Percentiles rank a stretch among this genome's conserved stretches.
Conservation (phyloP, 2,888 invertebrate species). For the Alviniconcha strummeri region DNA sequence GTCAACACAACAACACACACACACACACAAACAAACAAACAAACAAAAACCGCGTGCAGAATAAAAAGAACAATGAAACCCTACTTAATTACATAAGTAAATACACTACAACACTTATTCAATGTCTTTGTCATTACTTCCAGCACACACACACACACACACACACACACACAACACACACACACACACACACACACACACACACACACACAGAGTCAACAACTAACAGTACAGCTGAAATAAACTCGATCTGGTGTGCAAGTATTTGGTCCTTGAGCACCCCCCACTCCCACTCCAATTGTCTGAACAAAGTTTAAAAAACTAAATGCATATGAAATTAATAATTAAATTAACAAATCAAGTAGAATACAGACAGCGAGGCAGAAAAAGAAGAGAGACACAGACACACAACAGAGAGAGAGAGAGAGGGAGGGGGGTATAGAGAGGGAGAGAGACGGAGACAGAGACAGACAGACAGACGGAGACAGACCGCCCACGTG, state of each 20-base stretch:
- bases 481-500: not conserved
- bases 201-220: not conserved
- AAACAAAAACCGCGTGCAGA: not conserved
- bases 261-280: too few relatives aligned
- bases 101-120: too few relatives aligned
- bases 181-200: conserved; percentile 10
- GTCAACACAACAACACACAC: too few relatives aligned
- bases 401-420: not conserved
- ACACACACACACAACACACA: conserved; percentile 11
- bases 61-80: too few relatives aligned
- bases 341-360: not conserved
- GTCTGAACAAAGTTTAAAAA: too few relatives aligned
- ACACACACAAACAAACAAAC: too few relatives aligned
- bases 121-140: too few relatives aligned
- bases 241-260: too few relatives aligned
- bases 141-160: not conserved
- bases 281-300: too few relatives aligned
- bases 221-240: not conserved
- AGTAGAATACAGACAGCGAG: not conserved
- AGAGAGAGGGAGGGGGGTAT: not conserved
- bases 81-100: too few relatives aligned
- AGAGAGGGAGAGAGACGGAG: not conserved
- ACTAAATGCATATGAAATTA: not conserved
- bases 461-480: conserved; percentile 13
- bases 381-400: not conserved